phyloP scores from a whole-genome alignment of 2,113 vertebrate species.

The Nothobranchius furzeri region DNA sequence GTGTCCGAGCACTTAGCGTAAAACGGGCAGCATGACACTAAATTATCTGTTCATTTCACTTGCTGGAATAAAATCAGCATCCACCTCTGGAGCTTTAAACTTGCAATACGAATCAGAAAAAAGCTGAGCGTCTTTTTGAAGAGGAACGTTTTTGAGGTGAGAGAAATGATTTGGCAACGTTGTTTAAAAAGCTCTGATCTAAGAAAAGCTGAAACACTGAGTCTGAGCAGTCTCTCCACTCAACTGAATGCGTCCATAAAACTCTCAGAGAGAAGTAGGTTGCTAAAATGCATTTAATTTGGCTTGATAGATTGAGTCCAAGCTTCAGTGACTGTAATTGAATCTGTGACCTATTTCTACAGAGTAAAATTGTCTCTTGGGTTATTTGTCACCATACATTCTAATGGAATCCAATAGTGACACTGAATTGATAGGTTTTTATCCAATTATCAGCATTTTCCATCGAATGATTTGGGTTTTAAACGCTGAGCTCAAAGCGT shows the following conservation, averaged over 20 bases:
- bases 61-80: constrained; percentile 31
- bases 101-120: constrained; percentile 61
- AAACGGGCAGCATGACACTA: neutral
- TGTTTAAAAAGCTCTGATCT: constrained; percentile 73
- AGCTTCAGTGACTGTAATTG: constrained; percentile 99
- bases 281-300: constrained; percentile 99
- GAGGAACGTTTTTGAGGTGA: too few relatives aligned
- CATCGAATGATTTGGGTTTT: constrained; percentile 81
- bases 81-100: constrained; percentile 49
- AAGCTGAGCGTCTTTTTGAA: constrained; percentile 33
- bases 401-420: constrained; percentile 98
- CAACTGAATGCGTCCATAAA: constrained; percentile 97
- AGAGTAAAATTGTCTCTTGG: constrained; percentile 99
- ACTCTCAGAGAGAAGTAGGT: constrained; percentile 99
- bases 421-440: constrained; percentile 90
- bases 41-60: constrained; percentile 11
- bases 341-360: constrained; percentile 99
- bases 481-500: constrained; percentile 9
- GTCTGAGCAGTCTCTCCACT: constrained; percentile 88
- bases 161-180: constrained; percentile 4
- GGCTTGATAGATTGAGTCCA: constrained; percentile 99
- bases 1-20: too few relatives aligned
- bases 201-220: constrained; percentile 74
- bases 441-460: constrained; percentile 88
- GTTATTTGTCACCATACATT: constrained; percentile 97